Evolutionary conservation across 2,113 vertebrate genomes (phyloP).

Genomic region (Scomber japonicus): DNA sequence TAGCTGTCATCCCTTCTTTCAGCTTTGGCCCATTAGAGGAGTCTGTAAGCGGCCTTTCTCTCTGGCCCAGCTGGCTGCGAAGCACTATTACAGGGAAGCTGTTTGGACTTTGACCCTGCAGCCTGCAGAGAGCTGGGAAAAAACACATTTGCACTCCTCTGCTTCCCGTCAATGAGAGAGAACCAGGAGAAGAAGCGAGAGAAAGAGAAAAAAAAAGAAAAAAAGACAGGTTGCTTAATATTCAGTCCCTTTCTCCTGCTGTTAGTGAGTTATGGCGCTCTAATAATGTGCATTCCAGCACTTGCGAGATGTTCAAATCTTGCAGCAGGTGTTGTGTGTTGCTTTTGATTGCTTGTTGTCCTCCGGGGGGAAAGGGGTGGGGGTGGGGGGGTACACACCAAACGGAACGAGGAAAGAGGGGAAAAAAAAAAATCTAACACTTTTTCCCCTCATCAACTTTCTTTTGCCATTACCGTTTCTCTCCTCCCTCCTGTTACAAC

Average conservation of each 20-base stretch:
- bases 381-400: not conserved
- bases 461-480: conserved; percentile 28
- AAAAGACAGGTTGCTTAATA: conserved; percentile 44
- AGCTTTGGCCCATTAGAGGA: conserved; percentile 50
- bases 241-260: conserved; percentile 22
- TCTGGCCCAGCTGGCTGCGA: conserved; percentile 51
- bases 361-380: not conserved
- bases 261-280: conserved; percentile 41
- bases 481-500: conserved; percentile 39
- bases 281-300: conserved; percentile 57
- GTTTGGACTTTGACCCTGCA: conserved; percentile 71
- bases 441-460: conserved; percentile 21
- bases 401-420: not conserved
- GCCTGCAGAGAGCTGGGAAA: conserved; percentile 49
- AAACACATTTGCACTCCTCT: conserved; percentile 47
- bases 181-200: conserved; percentile 14
- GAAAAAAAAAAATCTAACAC: not conserved
- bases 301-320: conserved; percentile 26
- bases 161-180: conserved; percentile 36
- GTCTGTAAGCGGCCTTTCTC: conserved; percentile 37
- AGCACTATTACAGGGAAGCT: conserved; percentile 64
- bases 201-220: not conserved
- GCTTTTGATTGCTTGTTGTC: conserved; percentile 38
- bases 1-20: conserved; percentile 51
- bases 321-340: conserved; percentile 50